Evolutionary conservation across 2,113 vertebrate species (phyloP).

Genomic region (Oostethus manadensis): DNA sequence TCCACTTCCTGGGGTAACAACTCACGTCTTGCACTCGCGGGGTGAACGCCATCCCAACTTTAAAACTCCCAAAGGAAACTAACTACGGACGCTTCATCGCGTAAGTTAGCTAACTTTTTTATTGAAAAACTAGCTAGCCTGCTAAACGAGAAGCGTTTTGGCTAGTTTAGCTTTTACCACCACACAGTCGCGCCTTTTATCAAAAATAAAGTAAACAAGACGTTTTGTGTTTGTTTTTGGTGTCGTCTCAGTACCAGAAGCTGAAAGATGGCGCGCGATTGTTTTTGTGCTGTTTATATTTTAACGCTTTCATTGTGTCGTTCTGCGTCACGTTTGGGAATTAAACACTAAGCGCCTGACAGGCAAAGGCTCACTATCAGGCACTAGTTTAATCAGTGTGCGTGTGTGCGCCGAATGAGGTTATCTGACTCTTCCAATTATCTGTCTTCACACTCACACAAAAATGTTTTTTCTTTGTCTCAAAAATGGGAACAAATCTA

Average conservation of each 20-base stretch:
- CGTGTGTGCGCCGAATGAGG: background rate
- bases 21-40: background rate
- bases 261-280: no score
- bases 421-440: background rate
- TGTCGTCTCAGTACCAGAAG: no score
- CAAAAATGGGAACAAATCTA: background rate
- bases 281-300: no score
- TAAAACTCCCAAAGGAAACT: background rate
- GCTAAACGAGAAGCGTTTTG: slow-evolving; percentile 23
- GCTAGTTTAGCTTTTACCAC: slow-evolving; percentile 15
- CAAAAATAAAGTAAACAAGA: background rate
- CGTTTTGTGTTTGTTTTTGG: background rate
- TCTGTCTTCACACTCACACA: background rate
- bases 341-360: slow-evolving; percentile 43
- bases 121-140: slow-evolving; percentile 12
- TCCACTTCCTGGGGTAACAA: background rate
- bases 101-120: slow-evolving; percentile 37
- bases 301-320: no score
- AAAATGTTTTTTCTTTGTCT: background rate
- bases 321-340: background rate
- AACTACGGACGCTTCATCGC: background rate
- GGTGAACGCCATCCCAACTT: background rate
- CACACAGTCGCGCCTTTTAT: background rate
- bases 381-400: background rate
- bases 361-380: slow-evolving; percentile 9